Percentiles rank a stretch among this genome's conserved stretches.
Evolutionary conservation across 1,140 invertebrate genomes (phyloP).

Genomic region (Drosophila pandora): DNA sequence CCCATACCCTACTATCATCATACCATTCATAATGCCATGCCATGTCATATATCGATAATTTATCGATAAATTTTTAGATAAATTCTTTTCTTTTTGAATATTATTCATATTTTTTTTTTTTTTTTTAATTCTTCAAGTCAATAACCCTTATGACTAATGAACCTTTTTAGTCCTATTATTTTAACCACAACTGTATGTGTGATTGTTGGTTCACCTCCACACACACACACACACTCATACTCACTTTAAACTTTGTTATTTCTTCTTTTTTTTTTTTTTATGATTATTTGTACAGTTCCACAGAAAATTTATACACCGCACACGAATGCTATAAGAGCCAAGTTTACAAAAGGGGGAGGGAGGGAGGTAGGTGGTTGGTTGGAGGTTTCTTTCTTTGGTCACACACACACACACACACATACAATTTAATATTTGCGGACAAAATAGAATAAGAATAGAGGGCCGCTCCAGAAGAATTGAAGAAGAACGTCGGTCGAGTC

Average conservation of each 20-base stretch:
- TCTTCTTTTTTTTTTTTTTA: slow-evolving; percentile 41
- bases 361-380: too few species aligned
- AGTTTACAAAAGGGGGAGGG: slow-evolving; percentile 24
- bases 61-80: not conserved
- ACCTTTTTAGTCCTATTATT: not conserved
- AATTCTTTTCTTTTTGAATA: too few species aligned
- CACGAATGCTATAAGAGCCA: slow-evolving; percentile 35
- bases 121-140: not conserved
- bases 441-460: slow-evolving; percentile 31
- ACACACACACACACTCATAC: slow-evolving; percentile 13
- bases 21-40: slow-evolving; percentile 2
- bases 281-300: slow-evolving; percentile 75
- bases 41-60: slow-evolving; percentile 46
- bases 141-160: not conserved
- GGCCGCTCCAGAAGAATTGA: slow-evolving; percentile 45
- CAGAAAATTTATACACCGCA: slow-evolving; percentile 78
- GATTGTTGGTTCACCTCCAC: slow-evolving; percentile 46
- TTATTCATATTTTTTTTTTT: too few species aligned
- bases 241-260: slow-evolving; percentile 50
- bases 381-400: slow-evolving; percentile 4
- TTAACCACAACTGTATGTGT: slow-evolving; percentile 3
- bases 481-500: slow-evolving; percentile 8
- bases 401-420: slow-evolving; percentile 27
- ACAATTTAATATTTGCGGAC: slow-evolving; percentile 77
- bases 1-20: too few species aligned